These are phyloP conservation scores for Amphiprion percula DNA, from an alignment of 2,113 vertebrate genomes.

Conservation along the genomic window DNA sequence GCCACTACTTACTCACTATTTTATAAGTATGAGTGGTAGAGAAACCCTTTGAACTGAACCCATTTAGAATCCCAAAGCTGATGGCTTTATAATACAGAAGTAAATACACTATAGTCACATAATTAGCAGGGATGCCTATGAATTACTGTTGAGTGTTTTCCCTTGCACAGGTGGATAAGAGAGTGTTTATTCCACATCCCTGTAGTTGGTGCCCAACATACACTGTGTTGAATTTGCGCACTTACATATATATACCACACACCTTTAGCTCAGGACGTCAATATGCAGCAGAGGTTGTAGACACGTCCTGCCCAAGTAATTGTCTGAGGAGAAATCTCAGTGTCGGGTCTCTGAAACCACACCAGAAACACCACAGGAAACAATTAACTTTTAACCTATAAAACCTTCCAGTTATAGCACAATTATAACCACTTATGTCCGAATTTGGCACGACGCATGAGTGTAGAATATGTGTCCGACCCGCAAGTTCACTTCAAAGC, in stretches of 20 bases:
- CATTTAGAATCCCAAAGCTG: slow-evolving; percentile 72
- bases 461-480: background rate
- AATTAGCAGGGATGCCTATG: slow-evolving; percentile 70
- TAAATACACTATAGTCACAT: slow-evolving; percentile 66
- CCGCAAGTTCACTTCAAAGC: background rate
- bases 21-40: slow-evolving; percentile 76
- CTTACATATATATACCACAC: background rate
- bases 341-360: slow-evolving; percentile 31
- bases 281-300: slow-evolving; percentile 16
- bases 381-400: slow-evolving; percentile 33
- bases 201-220: slow-evolving; percentile 2
- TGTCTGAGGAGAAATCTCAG: slow-evolving; percentile 10
- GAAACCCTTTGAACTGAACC: slow-evolving; percentile 75
- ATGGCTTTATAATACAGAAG: slow-evolving; percentile 73
- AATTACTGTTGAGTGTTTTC: slow-evolving; percentile 58
- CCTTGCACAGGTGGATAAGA: slow-evolving; percentile 59
- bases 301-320: slow-evolving; percentile 12
- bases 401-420: slow-evolving; percentile 28
- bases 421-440: slow-evolving; percentile 27
- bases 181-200: background rate
- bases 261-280: background rate
- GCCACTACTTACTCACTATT: slow-evolving; percentile 79
- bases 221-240: background rate
- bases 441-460: background rate
- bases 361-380: slow-evolving; percentile 34